Base-by-base conservation (phyloP, 2,113 vertebrate species). In the Muscicapa adusta region DNA sequence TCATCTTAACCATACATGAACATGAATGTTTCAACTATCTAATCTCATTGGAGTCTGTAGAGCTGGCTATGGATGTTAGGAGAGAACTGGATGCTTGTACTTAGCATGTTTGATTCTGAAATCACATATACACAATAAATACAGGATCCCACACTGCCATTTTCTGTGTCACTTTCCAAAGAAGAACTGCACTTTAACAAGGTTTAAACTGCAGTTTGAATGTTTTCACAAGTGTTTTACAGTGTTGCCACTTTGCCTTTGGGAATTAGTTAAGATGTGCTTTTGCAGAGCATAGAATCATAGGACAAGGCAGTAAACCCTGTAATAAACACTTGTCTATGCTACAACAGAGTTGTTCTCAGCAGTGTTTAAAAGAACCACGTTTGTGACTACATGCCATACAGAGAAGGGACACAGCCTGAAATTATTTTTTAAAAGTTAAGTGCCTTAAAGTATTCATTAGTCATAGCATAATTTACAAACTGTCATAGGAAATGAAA, bases 251-350 rank as follows among this genome's bases (percentile, higher is more conserved):
- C 96, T 97, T 96, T 97, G 94, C 96, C 96, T 96, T 93, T 93
- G 96, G 95, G 96, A 96, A 96, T 97, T 97, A 97, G 95, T 95
- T 95, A 92, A 96, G 85, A 95, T 67, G 51, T 93, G 79, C 76
- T 65, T 97, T 97, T 96, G 82, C 88, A 88, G 73, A 88, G 76
- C 79, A 68, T 38, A 53, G 94, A 96, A 96, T 97, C 96, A 96
- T 71, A 94, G 90, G 79, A 96, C 91, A 70, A 88, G 85, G 57
- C 94, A 93, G 82, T 88, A 96, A 97, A 96, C 92, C 95, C 95
- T 97, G 92, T 96, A 97, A 97, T 97, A 96, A 96, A 96, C 91
- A 61, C 93, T 96, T 95, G 92, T 91, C 88, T 65, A 25, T 83
- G 75, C 85, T 93, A 93, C 60, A 77, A 74, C 67, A 42, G 85